These are phyloP conservation scores for Frieseomelitta varia DNA, from an alignment of 1,140 invertebrate genomes.

Conservation along the genomic window DNA sequence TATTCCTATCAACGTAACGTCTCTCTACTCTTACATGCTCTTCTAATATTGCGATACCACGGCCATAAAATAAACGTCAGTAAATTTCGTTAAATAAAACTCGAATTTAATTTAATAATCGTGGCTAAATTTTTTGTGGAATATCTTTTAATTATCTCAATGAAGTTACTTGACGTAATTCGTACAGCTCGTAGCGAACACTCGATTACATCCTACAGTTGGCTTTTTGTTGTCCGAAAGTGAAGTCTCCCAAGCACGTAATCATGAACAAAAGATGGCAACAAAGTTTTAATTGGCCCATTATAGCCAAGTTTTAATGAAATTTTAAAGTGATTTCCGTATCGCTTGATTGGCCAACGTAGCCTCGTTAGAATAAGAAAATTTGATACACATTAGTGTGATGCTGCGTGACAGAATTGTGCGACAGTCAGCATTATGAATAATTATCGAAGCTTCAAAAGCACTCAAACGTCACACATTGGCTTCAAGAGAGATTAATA, in stretches of 20 bases:
- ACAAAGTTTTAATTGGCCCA: slow-evolving; percentile 48
- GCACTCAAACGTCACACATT: not conserved
- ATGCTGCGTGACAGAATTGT: too few relatives aligned
- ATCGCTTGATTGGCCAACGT: slow-evolving; percentile 30
- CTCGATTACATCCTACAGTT: not conserved
- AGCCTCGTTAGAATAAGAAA: slow-evolving; percentile 3
- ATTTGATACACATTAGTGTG: not conserved
- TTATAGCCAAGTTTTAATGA: slow-evolving; percentile 44
- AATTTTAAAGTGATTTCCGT: slow-evolving; percentile 38
- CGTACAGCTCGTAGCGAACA: not conserved
- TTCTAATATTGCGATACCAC: not conserved
- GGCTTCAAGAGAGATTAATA: not conserved
- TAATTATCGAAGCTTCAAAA: not conserved
- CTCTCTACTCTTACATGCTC: not conserved
- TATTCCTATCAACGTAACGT: not conserved
- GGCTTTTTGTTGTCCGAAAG: not conserved
- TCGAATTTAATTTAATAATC: not conserved
- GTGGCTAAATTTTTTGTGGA: not conserved
- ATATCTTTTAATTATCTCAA: not conserved
- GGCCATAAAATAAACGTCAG: not conserved
- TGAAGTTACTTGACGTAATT: not conserved
- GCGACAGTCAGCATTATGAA: not conserved
- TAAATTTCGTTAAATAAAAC: not conserved
- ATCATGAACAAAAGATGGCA: slow-evolving; percentile 35
- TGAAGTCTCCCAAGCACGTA: slow-evolving; percentile 18